Evolutionary conservation across 2,113 vertebrate genomes (phyloP).

Genomic region (Muntiacus reevesi): DNA sequence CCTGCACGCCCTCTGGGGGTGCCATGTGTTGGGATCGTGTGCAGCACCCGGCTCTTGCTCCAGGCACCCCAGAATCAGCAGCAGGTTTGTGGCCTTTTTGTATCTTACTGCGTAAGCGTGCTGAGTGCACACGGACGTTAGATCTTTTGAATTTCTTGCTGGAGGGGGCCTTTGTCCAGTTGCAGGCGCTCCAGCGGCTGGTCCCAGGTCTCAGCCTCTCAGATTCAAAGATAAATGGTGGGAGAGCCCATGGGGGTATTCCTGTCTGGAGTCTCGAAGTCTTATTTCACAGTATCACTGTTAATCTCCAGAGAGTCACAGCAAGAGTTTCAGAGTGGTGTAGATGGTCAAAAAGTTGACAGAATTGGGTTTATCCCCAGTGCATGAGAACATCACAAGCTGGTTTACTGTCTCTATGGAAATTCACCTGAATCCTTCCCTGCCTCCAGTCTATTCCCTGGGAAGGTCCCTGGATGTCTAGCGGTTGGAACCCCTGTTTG

Average conservation of each 20-base stretch:
- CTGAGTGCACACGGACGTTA: background rate
- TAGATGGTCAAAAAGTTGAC: background rate
- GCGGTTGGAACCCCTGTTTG: background rate
- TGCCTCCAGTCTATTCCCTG: background rate
- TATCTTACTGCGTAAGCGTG: background rate
- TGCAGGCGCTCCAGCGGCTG: accelerated
- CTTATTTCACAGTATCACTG: background rate
- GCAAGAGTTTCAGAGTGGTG: background rate
- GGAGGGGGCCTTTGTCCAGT: background rate
- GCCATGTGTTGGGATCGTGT: accelerated
- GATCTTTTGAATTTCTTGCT: background rate
- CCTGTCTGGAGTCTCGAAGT: background rate
- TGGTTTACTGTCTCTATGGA: background rate
- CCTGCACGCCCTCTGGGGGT: background rate
- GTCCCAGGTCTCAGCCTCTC: background rate
- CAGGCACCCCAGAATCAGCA: background rate
- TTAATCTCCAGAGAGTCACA: background rate
- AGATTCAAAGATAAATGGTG: background rate
- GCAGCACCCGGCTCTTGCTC: background rate
- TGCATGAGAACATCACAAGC: background rate
- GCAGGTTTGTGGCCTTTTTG: background rate
- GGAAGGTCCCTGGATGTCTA: background rate
- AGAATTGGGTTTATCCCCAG: background rate
- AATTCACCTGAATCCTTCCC: background rate
- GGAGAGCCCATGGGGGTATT: accelerated